A percentile compares a stretch with the other conserved stretches of the same genome.
phyloP scores from a whole-genome alignment of 1,140 invertebrate genomes.

The Hormaphis cornu region DNA sequence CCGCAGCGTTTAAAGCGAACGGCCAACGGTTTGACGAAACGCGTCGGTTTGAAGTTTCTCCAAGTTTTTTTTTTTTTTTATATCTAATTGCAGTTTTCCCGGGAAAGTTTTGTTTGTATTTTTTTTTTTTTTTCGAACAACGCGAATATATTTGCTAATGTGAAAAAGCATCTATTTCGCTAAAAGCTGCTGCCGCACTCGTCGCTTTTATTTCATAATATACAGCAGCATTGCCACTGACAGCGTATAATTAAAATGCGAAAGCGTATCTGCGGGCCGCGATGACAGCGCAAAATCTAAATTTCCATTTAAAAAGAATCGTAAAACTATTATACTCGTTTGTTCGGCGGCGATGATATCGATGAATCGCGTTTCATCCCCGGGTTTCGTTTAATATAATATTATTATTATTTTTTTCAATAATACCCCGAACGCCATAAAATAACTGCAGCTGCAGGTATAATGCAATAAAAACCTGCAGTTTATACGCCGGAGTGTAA shows the following conservation, averaged over 20 bases:
- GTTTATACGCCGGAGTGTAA: neutral
- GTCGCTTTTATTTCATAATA: neutral
- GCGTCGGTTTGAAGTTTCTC: neutral
- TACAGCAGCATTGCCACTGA: neutral
- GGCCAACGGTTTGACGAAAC: neutral
- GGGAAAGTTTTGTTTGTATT: slow-evolving; percentile 11
- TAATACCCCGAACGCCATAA: too few species aligned
- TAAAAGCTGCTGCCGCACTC: neutral
- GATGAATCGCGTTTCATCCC: too few species aligned
- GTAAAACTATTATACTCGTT: neutral
- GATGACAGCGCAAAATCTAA: too few species aligned
- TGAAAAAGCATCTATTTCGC: neutral
- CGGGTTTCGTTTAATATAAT: too few species aligned
- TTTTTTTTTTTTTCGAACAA: neutral
- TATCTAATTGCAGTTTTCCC: slow-evolving; percentile 18
- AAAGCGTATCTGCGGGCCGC: neutral
- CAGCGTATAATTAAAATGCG: slow-evolving; percentile 2
- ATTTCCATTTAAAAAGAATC: neutral
- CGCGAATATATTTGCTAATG: neutral
- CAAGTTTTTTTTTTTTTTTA: neutral
- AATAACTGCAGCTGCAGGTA: too few species aligned
- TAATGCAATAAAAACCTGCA: neutral
- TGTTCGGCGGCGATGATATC: neutral
- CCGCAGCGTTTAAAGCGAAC: neutral
- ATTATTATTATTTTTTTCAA: neutral